A percentile compares a stretch with the other conserved stretches of the same genome.
Evolutionary conservation across 2,888 invertebrate genomes (phyloP).

Genomic region (Drosophila borborema): DNA sequence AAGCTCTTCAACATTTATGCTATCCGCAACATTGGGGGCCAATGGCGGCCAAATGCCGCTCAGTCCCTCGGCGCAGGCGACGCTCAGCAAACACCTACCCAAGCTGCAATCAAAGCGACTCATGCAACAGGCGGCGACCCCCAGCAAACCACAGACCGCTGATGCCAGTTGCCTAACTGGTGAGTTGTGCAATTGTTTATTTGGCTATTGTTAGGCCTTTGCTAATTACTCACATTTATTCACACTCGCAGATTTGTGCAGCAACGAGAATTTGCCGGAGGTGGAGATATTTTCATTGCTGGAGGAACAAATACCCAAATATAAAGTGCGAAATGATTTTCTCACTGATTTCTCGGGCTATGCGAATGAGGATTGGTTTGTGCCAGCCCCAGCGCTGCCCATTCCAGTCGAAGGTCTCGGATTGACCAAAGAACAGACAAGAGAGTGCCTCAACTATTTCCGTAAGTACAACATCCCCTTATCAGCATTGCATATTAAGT

Average conservation of each 20-base stretch:
- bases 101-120: constrained; percentile 83
- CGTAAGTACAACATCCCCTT: constrained; percentile 90
- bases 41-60: constrained; percentile 82
- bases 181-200: constrained; percentile 42
- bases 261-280: constrained; percentile 96
- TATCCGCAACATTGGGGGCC: constrained; percentile 81
- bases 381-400: constrained; percentile 94
- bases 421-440: constrained; percentile 96
- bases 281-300: constrained; percentile 97
- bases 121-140: constrained; percentile 61
- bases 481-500: background rate
- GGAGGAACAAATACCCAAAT: constrained; percentile 97
- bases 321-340: constrained; percentile 96
- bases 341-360: constrained; percentile 95
- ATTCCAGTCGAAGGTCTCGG: constrained; percentile 91
- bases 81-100: constrained; percentile 85
- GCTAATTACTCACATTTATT: constrained; percentile 10
- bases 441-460: constrained; percentile 98
- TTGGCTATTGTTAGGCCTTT: constrained; percentile 1
- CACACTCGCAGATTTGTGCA: constrained; percentile 91
- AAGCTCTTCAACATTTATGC: constrained; percentile 71
- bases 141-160: constrained; percentile 72
- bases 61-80: constrained; percentile 85
- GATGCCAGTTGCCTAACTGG: constrained; percentile 85
- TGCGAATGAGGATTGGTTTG: constrained; percentile 91